Evolutionary conservation across 2,113 vertebrate species (phyloP).

Genomic region (Hylia prasina): DNA sequence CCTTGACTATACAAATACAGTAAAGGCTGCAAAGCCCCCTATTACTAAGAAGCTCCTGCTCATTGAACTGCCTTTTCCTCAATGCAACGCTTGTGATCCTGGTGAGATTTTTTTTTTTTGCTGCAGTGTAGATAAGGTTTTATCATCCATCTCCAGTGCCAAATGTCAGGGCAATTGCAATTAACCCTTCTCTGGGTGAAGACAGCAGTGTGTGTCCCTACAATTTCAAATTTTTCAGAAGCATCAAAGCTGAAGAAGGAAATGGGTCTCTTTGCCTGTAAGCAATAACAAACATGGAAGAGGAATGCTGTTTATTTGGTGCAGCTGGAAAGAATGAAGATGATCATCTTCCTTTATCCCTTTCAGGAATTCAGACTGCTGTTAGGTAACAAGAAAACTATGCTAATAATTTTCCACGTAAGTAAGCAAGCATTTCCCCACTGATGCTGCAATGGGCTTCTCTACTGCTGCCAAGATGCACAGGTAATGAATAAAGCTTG

Average conservation of each 20-base stretch:
- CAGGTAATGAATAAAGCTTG: background rate
- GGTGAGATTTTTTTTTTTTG: background rate
- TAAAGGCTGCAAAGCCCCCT: background rate
- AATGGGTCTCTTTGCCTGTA: slow-evolving; percentile 6
- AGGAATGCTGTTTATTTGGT: slow-evolving; percentile 68
- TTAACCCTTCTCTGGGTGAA: background rate
- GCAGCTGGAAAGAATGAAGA: slow-evolving; percentile 62
- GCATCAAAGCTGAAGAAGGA: slow-evolving; percentile 23
- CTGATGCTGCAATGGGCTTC: background rate
- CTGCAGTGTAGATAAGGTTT: background rate
- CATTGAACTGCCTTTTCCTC: background rate
- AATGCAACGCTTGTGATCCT: background rate
- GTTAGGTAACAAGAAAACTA: slow-evolving; percentile 66
- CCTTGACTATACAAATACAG: background rate
- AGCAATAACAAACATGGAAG: slow-evolving; percentile 54
- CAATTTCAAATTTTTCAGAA: slow-evolving; percentile 13
- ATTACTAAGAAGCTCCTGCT: background rate
- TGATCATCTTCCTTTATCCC: slow-evolving; percentile 47
- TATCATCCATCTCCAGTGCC: background rate
- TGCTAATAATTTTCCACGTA: slow-evolving; percentile 57
- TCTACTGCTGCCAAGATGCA: background rate
- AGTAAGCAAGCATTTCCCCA: slow-evolving; percentile 38
- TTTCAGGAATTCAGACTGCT: slow-evolving; percentile 49
- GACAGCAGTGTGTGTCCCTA: background rate
- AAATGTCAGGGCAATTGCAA: background rate